A percentile compares a stretch with the other conserved stretches of the same genome.
phyloP scores from a whole-genome alignment of 1,140 invertebrate species.

The Heliconius nattereri region DNA sequence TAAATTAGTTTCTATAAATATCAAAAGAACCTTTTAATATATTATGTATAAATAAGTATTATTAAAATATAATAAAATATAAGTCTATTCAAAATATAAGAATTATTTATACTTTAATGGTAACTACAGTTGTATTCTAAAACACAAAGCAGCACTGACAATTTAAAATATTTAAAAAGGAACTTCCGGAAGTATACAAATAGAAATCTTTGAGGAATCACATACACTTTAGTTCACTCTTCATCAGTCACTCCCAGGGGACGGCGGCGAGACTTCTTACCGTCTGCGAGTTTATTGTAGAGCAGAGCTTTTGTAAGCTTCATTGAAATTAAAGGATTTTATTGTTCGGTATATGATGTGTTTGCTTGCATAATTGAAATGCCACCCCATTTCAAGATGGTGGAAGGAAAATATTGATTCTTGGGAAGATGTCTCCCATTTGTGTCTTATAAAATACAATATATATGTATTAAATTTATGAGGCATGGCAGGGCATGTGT shows the following conservation, averaged over 20 bases:
- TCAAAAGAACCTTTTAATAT: too few species aligned
- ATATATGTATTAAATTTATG: background rate
- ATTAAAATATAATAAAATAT: too few species aligned
- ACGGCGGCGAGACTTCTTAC: constrained; percentile 2
- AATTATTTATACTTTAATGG: background rate
- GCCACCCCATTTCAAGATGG: background rate
- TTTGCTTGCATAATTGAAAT: constrained; percentile 15
- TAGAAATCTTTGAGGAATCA: constrained; percentile 11
- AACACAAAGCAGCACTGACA: background rate
- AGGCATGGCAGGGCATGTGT: too few species aligned
- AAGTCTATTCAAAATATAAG: background rate
- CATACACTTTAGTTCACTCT: constrained; percentile 9
- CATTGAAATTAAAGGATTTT: constrained; percentile 14
- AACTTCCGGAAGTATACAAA: constrained; percentile 8
- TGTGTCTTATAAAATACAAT: background rate
- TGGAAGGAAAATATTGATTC: background rate
- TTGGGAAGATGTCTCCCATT: background rate
- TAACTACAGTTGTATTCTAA: background rate
- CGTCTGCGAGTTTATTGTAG: constrained; percentile 10
- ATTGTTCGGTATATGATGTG: constrained; percentile 9
- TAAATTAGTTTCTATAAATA: too few species aligned
- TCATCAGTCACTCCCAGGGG: constrained; percentile 9
- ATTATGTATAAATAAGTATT: too few species aligned
- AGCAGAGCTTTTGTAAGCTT: constrained; percentile 13
- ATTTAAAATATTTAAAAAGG: constrained; percentile 7